Percentiles rank a stretch among this genome's conserved stretches.
phyloP scores from a whole-genome alignment of 2,113 vertebrate species.

The Orientallactaga bullata region DNA sequence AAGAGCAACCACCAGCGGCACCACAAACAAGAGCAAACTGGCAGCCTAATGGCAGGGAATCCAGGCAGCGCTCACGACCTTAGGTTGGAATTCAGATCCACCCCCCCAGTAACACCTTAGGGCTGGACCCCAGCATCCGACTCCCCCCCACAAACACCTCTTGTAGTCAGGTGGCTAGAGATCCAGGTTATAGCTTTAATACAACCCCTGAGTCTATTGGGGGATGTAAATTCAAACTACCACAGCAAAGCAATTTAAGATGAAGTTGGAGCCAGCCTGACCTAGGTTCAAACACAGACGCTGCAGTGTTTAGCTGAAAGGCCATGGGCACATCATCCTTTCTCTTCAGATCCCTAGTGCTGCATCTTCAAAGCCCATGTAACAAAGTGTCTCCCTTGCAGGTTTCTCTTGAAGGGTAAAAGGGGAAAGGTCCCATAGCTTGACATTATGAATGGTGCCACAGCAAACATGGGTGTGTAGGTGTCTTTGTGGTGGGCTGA shows the following conservation, averaged over 20 bases:
- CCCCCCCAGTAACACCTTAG: too few relatives aligned
- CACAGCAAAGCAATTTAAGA: neutral
- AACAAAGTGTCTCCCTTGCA: neutral
- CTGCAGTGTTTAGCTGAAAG: neutral
- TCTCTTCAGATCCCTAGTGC: neutral
- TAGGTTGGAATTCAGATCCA: too few relatives aligned
- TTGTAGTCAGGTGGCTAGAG: too few relatives aligned
- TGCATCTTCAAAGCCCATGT: neutral
- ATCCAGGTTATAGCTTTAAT: too few relatives aligned
- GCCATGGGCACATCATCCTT: neutral
- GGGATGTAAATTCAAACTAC: too few relatives aligned
- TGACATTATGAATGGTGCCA: neutral
- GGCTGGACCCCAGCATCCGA: too few relatives aligned
- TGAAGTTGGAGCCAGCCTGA: neutral
- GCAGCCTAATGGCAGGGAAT: too few relatives aligned
- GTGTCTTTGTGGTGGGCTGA: neutral
- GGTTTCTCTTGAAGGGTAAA: neutral
- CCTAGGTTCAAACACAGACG: neutral
- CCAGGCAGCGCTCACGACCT: too few relatives aligned
- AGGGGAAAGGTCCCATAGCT: neutral
- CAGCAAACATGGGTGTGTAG: neutral
- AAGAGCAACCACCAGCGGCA: too few relatives aligned
- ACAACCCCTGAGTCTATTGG: too few relatives aligned
- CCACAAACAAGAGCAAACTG: too few relatives aligned
- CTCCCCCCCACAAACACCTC: too few relatives aligned